phyloP scores from a whole-genome alignment of 2,797 vertebrate genomes.

The Vireo griseus region DNA sequence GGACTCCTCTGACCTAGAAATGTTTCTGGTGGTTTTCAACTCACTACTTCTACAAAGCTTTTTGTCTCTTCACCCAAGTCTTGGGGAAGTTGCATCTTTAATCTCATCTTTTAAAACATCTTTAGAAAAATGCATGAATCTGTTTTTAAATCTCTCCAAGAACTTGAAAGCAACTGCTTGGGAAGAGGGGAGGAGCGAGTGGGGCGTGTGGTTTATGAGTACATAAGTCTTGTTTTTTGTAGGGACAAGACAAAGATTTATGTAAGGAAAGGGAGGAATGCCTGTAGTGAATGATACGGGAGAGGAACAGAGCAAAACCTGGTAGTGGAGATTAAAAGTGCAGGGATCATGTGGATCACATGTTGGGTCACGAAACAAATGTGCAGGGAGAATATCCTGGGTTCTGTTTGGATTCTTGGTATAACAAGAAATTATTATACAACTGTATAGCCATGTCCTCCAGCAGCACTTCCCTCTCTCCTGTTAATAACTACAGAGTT shows the following conservation, averaged over 20 bases:
- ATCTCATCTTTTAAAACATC: neutral
- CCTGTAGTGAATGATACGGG: constrained; percentile 39
- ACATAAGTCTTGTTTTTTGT: constrained; percentile 6
- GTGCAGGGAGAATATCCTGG: constrained; percentile 17
- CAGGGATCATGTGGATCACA: neutral
- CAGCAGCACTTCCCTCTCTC: neutral
- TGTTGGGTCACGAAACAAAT: constrained; percentile 16
- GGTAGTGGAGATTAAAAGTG: constrained; percentile 49
- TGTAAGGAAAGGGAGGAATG: constrained; percentile 38
- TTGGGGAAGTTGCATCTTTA: neutral
- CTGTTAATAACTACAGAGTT: neutral
- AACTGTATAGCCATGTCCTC: neutral
- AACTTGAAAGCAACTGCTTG: neutral
- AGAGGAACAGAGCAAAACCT: constrained; percentile 39
- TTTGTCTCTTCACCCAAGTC: neutral
- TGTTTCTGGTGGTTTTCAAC: neutral
- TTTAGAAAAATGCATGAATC: neutral
- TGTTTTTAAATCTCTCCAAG: neutral
- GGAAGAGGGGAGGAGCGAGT: neutral
- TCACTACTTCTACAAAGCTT: neutral
- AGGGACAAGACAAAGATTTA: constrained; percentile 66
- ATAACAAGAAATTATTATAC: neutral
- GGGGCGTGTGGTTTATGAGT: neutral
- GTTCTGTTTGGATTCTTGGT: neutral
- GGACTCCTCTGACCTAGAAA: neutral